phyloP scores from a whole-genome alignment of 2,113 vertebrate genomes.

The Echinops telfairi region DNA sequence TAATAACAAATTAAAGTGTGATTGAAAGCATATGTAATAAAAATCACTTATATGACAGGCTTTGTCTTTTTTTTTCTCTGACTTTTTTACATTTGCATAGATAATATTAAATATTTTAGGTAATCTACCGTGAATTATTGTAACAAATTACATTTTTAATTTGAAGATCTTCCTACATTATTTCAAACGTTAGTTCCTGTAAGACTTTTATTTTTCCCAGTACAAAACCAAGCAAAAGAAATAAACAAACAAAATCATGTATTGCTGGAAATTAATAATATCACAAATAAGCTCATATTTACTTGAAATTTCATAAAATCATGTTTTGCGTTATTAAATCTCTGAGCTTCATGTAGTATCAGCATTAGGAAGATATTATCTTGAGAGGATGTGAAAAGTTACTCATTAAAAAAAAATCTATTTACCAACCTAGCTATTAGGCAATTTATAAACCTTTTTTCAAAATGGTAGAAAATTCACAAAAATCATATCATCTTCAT shows the following conservation, averaged over 20 bases:
- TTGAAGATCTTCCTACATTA: slow-evolving; percentile 36
- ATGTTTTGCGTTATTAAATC: not conserved
- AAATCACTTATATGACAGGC: not conserved
- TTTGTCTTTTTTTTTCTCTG: not conserved
- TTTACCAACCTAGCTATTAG: not conserved
- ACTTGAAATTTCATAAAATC: no score
- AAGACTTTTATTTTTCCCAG: not conserved
- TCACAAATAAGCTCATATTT: no score
- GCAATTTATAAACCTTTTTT: not conserved
- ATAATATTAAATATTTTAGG: slow-evolving; percentile 1
- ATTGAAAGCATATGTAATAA: no score
- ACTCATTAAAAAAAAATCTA: not conserved
- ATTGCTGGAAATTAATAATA: slow-evolving; percentile 19
- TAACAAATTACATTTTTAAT: slow-evolving; percentile 39
- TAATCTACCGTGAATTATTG: not conserved
- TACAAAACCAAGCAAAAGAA: not conserved
- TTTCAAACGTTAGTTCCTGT: not conserved
- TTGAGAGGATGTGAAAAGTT: slow-evolving; percentile 4
- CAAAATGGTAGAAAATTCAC: not conserved
- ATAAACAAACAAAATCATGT: not conserved
- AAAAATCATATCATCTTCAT: not conserved
- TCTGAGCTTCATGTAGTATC: not conserved
- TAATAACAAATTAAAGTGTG: not conserved
- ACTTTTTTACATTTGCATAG: not conserved
- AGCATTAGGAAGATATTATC: not conserved